Base-by-base conservation (phyloP, 2,797 vertebrate genomes). In the Lacerta viridis region DNA sequence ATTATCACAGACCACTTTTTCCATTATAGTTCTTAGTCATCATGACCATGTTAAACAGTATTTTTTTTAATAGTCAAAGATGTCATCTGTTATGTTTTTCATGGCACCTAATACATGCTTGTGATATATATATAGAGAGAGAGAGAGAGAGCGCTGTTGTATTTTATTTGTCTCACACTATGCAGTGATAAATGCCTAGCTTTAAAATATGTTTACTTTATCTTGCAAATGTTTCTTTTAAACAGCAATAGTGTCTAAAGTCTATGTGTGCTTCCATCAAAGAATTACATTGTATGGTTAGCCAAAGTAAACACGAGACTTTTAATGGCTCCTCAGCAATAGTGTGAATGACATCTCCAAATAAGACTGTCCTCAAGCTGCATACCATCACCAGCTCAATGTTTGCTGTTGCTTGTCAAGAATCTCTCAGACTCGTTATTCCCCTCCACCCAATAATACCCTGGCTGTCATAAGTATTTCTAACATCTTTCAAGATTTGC, bases 321-420 rank as follows among this genome's bases (percentile, higher is more conserved):
- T 92, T 96, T 93, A 95, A 93, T 71, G 87, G 85, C 92, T 86
- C 85, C 89, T 96, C 92, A 92, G 88, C 93, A 93, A 92, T 2
- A 94, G 95, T 91, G 84, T 95, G 96, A 98, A 96, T 97, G 97
- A 97, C 96, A 97, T 96, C 95, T 94, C 96, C 96, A 97, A 97
- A 97, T 92, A 97, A 86, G 90, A 94, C 71, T 93, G 83, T 93
- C 94, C 92, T 20, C 11, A 61, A 89, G 92, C 93, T 87, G 92
- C 94, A 93, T 94, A 94, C 93, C 93, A 93, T 93, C 92, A 95
- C 94, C 85, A 88, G 92, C 74, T 36, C n/a, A 93, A 91, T 89
- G 83, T 83, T 94, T 90, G 86, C 87, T 92, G 92, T 84, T 93
- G 92, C 81, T 90, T 93, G 88, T 92, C 92, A 96, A 91, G 81